Percentiles rank a stretch among this genome's conserved stretches.
Conservation (phyloP, 1,140 invertebrate species). For the Rhyacophila brunnea region DNA sequence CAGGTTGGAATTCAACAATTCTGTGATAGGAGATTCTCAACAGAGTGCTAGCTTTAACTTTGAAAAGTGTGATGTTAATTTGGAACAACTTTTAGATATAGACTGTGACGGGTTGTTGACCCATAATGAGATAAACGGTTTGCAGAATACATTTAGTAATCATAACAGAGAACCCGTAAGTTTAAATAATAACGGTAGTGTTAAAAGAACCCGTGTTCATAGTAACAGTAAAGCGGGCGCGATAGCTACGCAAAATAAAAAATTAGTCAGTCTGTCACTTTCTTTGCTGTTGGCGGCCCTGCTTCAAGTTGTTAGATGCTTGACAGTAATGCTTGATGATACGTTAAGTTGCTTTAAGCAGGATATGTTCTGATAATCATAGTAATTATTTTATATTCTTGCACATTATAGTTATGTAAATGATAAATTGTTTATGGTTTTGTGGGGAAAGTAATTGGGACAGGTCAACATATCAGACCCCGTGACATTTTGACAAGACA, state of each 20-base stretch:
- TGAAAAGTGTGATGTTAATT: slow-evolving; percentile 2
- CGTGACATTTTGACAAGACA: too few relatives aligned
- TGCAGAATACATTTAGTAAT: too few relatives aligned
- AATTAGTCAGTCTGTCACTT: slow-evolving; percentile 49
- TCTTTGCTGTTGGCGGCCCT: slow-evolving; percentile 50
- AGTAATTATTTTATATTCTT: not conserved
- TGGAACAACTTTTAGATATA: not conserved
- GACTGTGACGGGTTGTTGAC: not conserved
- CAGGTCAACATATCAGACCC: too few relatives aligned
- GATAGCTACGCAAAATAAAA: slow-evolving; percentile 38
- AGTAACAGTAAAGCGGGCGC: slow-evolving; percentile 17
- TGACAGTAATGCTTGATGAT: slow-evolving; percentile 47
- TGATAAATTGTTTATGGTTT: too few relatives aligned
- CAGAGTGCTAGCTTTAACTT: slow-evolving; percentile 12
- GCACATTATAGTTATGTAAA: too few relatives aligned
- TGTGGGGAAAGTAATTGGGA: too few relatives aligned
- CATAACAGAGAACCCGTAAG: not conserved
- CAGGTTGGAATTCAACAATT: slow-evolving; percentile 7
- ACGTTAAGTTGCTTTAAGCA: slow-evolving; percentile 39
- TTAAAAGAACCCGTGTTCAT: not conserved
- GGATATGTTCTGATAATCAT: slow-evolving; percentile 26
- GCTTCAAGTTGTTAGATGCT: slow-evolving; percentile 47
- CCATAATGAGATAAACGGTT: too few relatives aligned
- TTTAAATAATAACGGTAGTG: not conserved
- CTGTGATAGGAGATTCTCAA: slow-evolving; percentile 20